phyloP scores from a whole-genome alignment of 2,888 invertebrate species.

The Agrenia bidenticulata region DNA sequence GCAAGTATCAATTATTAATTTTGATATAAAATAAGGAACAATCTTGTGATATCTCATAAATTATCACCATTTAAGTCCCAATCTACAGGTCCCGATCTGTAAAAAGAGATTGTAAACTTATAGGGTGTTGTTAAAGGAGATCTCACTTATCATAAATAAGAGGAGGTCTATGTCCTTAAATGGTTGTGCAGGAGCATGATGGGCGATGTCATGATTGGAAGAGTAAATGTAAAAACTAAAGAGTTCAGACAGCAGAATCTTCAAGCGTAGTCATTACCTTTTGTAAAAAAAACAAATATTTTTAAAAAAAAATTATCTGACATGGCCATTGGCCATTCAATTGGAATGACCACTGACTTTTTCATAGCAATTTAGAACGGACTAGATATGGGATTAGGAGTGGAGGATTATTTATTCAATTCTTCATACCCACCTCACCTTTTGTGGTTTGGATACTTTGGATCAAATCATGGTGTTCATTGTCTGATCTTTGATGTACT shows the following conservation, averaged over 20 bases:
- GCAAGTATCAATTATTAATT: too few species aligned
- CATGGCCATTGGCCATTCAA: background rate
- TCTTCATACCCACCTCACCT: too few species aligned
- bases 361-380: too few species aligned
- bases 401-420: too few species aligned
- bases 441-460: too few species aligned
- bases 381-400: too few species aligned
- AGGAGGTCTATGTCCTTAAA: background rate
- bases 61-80: slow-evolving; percentile 20
- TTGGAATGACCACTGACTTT: background rate
- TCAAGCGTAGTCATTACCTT: slow-evolving; percentile 3
- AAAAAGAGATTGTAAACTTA: background rate
- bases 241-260: slow-evolving; percentile 5
- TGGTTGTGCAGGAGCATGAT: background rate
- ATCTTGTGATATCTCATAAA: slow-evolving; percentile 3
- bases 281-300: background rate
- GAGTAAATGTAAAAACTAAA: slow-evolving; percentile 9
- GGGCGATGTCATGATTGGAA: slow-evolving; percentile 3
- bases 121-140: slow-evolving; percentile 12
- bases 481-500: too few species aligned
- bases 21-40: too few species aligned
- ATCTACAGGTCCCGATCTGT: slow-evolving; percentile 8
- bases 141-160: slow-evolving; percentile 9
- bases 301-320: slow-evolving; percentile 6
- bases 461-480: too few species aligned